Percentiles rank a stretch among this genome's conserved stretches.
These are phyloP conservation scores for Dryadula phaetusa DNA, from an alignment of 2,888 invertebrate genomes.

Conservation along the genomic window DNA sequence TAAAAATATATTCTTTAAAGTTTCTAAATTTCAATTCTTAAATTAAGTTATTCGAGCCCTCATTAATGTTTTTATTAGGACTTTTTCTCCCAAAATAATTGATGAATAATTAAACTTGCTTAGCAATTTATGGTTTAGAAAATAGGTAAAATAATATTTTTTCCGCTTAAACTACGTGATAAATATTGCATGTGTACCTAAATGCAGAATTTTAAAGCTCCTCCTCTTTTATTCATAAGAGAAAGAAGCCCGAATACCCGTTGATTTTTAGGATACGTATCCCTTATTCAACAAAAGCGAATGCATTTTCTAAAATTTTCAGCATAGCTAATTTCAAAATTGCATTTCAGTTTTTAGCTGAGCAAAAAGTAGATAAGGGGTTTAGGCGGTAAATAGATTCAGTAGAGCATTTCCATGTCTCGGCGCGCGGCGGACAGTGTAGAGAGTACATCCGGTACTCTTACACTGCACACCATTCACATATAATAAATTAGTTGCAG, in stretches of 20 bases:
- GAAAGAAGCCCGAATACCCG: conserved; percentile 9
- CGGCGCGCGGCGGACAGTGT: conserved; percentile 54
- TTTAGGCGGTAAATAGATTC: conserved; percentile 72
- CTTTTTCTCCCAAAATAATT: too few relatives aligned
- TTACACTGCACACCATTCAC: conserved; percentile 34
- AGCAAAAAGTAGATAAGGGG: conserved; percentile 64
- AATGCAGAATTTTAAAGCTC: background rate
- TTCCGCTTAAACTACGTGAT: background rate
- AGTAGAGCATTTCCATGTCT: conserved; percentile 78
- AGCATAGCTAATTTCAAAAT: conserved; percentile 53
- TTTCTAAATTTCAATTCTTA: too few relatives aligned
- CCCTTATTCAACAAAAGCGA: conserved; percentile 33
- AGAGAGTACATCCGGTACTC: conserved; percentile 40
- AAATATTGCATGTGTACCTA: background rate
- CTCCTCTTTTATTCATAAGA: conserved; percentile 23
- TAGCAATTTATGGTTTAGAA: background rate
- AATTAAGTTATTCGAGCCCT: too few relatives aligned
- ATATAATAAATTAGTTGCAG: background rate
- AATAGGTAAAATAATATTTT: background rate
- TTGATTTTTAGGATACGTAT: conserved; percentile 27
- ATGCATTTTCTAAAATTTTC: conserved; percentile 40
- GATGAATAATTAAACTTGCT: too few relatives aligned
- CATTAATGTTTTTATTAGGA: too few relatives aligned
- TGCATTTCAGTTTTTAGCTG: conserved; percentile 54
- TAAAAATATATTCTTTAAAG: too few relatives aligned